These are phyloP conservation scores for Carterocephalus palaemon DNA, from an alignment of 2,888 invertebrate genomes.

Conservation along the genomic window DNA sequence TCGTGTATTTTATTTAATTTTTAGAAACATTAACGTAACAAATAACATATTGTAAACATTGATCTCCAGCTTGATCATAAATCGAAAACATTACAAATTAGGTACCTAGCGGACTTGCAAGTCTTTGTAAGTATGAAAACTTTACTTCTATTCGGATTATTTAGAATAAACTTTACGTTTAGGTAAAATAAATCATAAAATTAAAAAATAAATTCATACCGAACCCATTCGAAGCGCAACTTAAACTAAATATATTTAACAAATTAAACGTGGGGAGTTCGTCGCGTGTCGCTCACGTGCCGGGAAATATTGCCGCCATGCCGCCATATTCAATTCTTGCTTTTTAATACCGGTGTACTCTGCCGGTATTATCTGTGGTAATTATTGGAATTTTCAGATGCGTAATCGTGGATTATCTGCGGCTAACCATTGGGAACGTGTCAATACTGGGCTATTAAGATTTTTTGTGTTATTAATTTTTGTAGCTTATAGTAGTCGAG, in stretches of 20 bases:
- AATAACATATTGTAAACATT: no score
- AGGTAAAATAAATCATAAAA: background rate
- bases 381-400: constrained; percentile 53
- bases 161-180: no score
- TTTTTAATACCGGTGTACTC: constrained; percentile 33
- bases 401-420: constrained; percentile 34
- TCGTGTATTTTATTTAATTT: no score
- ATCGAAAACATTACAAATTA: no score
- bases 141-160: no score
- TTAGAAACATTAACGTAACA: no score
- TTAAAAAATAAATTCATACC: background rate
- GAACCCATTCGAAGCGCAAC: background rate
- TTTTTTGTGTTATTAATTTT: no score
- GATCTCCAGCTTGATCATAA: no score
- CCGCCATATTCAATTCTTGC: constrained; percentile 41
- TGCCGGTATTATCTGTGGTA: constrained; percentile 44
- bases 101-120: no score
- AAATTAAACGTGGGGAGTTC: constrained; percentile 34
- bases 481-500: no score
- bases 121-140: no score
- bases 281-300: constrained; percentile 67
- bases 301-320: constrained; percentile 55
- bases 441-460: no score
- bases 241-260: background rate
- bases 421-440: constrained; percentile 39